Base-by-base conservation (phyloP, 2,113 vertebrate genomes). In the Austrofundulus limnaeus region DNA sequence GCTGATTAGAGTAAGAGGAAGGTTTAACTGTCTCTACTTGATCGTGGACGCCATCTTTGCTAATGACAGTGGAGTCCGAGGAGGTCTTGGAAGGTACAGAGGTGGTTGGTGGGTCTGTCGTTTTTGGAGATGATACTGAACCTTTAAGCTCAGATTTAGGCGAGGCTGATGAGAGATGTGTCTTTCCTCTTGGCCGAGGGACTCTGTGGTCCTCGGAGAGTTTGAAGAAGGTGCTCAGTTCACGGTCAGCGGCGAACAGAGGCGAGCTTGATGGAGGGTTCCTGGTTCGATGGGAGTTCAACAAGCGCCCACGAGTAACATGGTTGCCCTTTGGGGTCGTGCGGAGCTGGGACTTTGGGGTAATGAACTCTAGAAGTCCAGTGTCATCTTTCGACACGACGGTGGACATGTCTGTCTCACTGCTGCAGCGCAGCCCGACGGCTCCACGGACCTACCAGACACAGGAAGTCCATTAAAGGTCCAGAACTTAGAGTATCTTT, bases 371-470 rank as follows among this genome's bases (percentile, higher is more conserved):
- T 45, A 94, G 89, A 0, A 92, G 82, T 25, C 91, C 90, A 2
- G 92, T 91, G 0, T 78, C 63, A 1, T 51, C 0, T 20, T 39
- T 54, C 72, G 87, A 84, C 68, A 93, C 39, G 17, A 85, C 83
- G 15, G 86, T 74, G 17, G 92, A 86, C 60, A 97, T 90, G 24
- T 97, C 95, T 0, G 92, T 90, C 82, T 97, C 95, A 28, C 96
- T 98, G 78, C 92, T 94, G 89, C 94, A 95, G 39, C 94, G 88
- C 12, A 56, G 34, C 24, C 92, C 82, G 1, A 82, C 70, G 37
- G 92, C 93, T n/a, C 87, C 86, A 0, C 14, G 67, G 9, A 80
- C 72, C 50, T 93, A 2, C 2, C 17, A 25, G 11, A 50, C 0
- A 41, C 24, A 9, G 12, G 2, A 15, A 7, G 1, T 2, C 28